A percentile compares a stretch with the other conserved stretches of the same genome.
phyloP scores from a whole-genome alignment of 2,797 vertebrate species.

The Chanos chanos region DNA sequence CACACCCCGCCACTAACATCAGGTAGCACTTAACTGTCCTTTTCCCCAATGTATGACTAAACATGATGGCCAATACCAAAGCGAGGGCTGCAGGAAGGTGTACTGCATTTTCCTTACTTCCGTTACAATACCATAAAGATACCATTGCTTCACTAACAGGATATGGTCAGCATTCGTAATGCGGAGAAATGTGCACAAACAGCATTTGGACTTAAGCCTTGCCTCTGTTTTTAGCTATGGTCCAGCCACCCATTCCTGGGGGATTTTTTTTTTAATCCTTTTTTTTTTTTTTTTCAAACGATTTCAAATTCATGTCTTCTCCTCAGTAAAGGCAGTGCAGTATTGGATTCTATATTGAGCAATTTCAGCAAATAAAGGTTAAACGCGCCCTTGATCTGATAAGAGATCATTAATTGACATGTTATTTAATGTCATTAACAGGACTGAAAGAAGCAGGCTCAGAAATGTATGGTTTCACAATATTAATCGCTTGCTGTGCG shows the following conservation, averaged over 20 bases:
- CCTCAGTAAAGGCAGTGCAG: no score
- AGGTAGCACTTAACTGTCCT: conserved; percentile 77
- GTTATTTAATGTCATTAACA: conserved; percentile 63
- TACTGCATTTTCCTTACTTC: conserved; percentile 39
- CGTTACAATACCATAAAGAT: conserved; percentile 63
- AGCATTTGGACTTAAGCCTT: conserved; percentile 56
- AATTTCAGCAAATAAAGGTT: no score
- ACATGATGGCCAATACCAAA: conserved; percentile 62
- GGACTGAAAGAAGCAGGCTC: conserved; percentile 57
- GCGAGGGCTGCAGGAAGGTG: conserved; percentile 36
- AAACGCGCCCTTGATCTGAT: conserved; percentile 48
- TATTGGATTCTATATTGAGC: no score
- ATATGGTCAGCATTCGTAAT: conserved; percentile 72
- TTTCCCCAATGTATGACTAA: conserved; percentile 70
- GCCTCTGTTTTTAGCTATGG: conserved; percentile 61
- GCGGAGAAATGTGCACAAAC: conserved; percentile 67
- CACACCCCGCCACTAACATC: conserved; percentile 73
- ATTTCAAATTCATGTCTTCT: conserved; percentile 42
- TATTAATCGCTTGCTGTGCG: conserved; percentile 64
- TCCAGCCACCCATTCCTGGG: conserved; percentile 57
- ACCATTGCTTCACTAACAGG: conserved; percentile 73
- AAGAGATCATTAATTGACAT: no score
- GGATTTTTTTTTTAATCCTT: conserved; percentile 52
- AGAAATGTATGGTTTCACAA: conserved; percentile 51
- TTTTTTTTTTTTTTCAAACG: conserved; percentile 39